phyloP scores from a whole-genome alignment of 2,888 invertebrate genomes.

The Apotomis betuletana region DNA sequence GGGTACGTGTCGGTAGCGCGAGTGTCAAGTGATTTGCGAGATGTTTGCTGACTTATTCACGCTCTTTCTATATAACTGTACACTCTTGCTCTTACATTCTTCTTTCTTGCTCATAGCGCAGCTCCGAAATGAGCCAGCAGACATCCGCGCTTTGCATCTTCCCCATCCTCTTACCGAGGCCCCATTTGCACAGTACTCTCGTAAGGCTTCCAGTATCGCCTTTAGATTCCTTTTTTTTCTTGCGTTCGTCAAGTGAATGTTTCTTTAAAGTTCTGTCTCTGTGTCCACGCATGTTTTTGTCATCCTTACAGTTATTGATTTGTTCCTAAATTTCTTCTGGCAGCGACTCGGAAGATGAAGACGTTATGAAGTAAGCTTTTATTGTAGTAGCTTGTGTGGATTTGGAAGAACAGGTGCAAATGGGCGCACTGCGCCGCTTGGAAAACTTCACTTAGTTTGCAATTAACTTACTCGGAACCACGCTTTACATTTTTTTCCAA shows the following conservation, averaged over 20 bases:
- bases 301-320: slow-evolving; percentile 52
- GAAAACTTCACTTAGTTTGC: slow-evolving; percentile 47
- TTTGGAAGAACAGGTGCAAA: slow-evolving; percentile 70
- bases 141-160: slow-evolving; percentile 63
- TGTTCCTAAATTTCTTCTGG: slow-evolving; percentile 55
- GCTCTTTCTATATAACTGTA: not conserved
- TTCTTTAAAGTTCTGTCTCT: slow-evolving; percentile 68
- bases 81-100: slow-evolving; percentile 4
- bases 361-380: slow-evolving; percentile 48
- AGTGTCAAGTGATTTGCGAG: slow-evolving; percentile 63
- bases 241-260: slow-evolving; percentile 50
- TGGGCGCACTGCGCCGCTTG: slow-evolving; percentile 75
- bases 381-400: slow-evolving; percentile 47
- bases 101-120: slow-evolving; percentile 6
- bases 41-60: slow-evolving; percentile 68
- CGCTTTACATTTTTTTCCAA: slow-evolving; percentile 53
- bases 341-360: slow-evolving; percentile 54
- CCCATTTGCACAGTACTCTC: slow-evolving; percentile 79
- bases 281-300: slow-evolving; percentile 82
- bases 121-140: slow-evolving; percentile 60
- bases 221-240: slow-evolving; percentile 57
- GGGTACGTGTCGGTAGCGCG: slow-evolving; percentile 86
- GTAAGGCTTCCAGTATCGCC: slow-evolving; percentile 58
- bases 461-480: not conserved
- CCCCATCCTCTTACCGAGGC: slow-evolving; percentile 75